phyloP scores from a whole-genome alignment of 1,140 invertebrate genomes.

The Mya arenaria region DNA sequence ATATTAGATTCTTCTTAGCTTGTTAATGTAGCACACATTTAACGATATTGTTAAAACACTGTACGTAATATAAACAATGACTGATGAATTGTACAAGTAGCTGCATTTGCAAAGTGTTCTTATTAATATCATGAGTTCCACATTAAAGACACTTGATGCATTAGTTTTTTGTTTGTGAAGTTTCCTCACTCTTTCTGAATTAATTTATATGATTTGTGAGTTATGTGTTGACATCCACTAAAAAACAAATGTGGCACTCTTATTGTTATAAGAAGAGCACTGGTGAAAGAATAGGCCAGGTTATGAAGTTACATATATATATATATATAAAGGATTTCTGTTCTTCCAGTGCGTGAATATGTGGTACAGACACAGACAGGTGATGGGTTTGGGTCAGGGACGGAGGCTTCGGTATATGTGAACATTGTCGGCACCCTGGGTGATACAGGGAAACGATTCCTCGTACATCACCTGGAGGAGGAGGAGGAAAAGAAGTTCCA shows the following conservation, averaged over 20 bases:
- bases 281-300: not conserved
- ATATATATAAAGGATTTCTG: too few species aligned
- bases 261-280: not conserved
- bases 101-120: too few species aligned
- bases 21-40: too few species aligned
- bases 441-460: conserved; percentile 68
- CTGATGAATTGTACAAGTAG: too few species aligned
- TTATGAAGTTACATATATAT: not conserved
- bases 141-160: too few species aligned
- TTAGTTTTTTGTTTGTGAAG: too few species aligned
- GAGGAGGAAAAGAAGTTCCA: conserved; percentile 71
- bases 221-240: not conserved
- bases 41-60: too few species aligned
- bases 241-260: not conserved
- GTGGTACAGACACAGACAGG: conserved; percentile 70
- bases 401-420: conserved; percentile 71
- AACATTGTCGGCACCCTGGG: conserved; percentile 70
- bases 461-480: conserved; percentile 63
- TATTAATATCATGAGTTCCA: too few species aligned
- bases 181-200: too few species aligned
- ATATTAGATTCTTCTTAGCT: too few species aligned
- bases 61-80: too few species aligned
- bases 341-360: conserved; percentile 68
- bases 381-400: conserved; percentile 65
- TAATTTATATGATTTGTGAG: not conserved